Conservation (phyloP, 2,888 invertebrate species). For the Chrysomela aeneicollis region DNA sequence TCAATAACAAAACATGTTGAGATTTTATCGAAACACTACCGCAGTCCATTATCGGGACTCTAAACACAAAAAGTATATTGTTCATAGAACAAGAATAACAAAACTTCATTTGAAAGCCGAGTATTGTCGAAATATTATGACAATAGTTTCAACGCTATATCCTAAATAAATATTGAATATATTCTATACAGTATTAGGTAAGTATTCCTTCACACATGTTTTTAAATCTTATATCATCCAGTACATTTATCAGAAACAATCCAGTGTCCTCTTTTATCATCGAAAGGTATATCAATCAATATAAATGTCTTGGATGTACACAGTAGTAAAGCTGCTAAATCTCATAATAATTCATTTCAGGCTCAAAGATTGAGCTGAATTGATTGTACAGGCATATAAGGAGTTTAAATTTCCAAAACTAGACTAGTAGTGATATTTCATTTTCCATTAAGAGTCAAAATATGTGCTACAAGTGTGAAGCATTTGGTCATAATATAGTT, state of each 20-base stretch:
- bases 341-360: slow-evolving; percentile 25
- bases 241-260: too few species aligned
- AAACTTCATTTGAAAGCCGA: not conserved
- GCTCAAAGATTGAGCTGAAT: slow-evolving; percentile 22
- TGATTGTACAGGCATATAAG: slow-evolving; percentile 41
- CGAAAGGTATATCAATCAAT: too few species aligned
- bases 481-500: too few species aligned
- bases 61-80: not conserved
- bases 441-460: not conserved
- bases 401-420: not conserved
- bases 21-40: too few species aligned
- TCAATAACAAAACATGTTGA: too few species aligned
- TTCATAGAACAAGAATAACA: not conserved
- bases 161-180: not conserved
- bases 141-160: not conserved
- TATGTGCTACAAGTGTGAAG: not conserved
- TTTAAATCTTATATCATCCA: too few species aligned
- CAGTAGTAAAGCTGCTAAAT: slow-evolving; percentile 37
- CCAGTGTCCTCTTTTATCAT: not conserved
- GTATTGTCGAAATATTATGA: not conserved
- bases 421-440: not conserved
- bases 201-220: not conserved
- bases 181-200: not conserved
- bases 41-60: too few species aligned
- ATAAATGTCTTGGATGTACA: slow-evolving; percentile 28